These are phyloP conservation scores for Mesochorus sp. DNA, from an alignment of 2,888 invertebrate genomes.

Conservation along the genomic window DNA sequence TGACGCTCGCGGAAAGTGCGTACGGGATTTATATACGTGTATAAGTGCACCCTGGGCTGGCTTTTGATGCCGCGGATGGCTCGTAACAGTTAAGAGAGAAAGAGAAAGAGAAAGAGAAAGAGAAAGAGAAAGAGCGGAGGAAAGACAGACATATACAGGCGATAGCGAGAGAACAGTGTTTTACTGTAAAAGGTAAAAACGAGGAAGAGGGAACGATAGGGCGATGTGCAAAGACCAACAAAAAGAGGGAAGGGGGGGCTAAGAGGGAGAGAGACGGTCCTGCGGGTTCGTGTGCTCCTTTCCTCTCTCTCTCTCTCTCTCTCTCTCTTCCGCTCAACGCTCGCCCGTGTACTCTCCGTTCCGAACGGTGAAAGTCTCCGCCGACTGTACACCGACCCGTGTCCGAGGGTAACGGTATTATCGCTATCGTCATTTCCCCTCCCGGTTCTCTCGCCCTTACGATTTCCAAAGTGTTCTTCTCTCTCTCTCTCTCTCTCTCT, in stretches of 20 bases:
- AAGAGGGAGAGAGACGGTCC: constrained; percentile 44
- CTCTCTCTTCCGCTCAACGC: not conserved
- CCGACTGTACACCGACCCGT: constrained; percentile 61
- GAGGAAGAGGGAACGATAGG: constrained; percentile 13
- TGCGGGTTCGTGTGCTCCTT: constrained; percentile 67
- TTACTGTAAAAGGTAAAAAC: constrained; percentile 59
- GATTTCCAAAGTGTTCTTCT: constrained; percentile 50
- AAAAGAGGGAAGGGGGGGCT: constrained; percentile 53
- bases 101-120: constrained; percentile 46
- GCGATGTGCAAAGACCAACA: constrained; percentile 30
- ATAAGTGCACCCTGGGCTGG: constrained; percentile 57
- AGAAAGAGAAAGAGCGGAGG: constrained; percentile 36
- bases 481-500: constrained; percentile 5
- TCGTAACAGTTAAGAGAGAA: constrained; percentile 22
- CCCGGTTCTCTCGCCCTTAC: constrained; percentile 62
- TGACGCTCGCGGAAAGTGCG: constrained; percentile 53
- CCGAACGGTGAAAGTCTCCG: constrained; percentile 66
- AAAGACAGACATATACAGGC: constrained; percentile 33
- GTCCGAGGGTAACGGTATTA: constrained; percentile 67
- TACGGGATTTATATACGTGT: constrained; percentile 53
- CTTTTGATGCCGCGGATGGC: constrained; percentile 38
- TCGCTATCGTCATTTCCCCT: constrained; percentile 62
- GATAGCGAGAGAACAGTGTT: constrained; percentile 49
- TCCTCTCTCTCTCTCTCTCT: constrained; percentile 52
- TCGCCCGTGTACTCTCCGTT: constrained; percentile 45